phyloP scores from a whole-genome alignment of 2,888 invertebrate genomes.

The Phaedon cochleariae region DNA sequence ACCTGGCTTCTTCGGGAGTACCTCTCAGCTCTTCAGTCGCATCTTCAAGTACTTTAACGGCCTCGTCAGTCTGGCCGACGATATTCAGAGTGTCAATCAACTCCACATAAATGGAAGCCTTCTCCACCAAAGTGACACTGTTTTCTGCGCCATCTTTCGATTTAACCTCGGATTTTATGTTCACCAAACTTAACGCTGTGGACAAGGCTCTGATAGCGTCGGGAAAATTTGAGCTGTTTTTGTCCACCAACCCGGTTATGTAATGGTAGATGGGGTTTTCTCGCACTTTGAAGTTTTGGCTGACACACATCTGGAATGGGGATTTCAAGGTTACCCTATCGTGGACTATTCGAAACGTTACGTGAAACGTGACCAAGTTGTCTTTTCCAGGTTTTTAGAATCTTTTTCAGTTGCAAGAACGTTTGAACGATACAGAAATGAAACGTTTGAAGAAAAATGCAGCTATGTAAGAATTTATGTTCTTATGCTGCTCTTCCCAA shows the following conservation, averaged over 20 bases:
- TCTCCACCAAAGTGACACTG: conserved; percentile 72
- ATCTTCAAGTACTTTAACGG: conserved; percentile 80
- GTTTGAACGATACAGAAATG: too few species aligned
- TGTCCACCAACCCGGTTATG: conserved; percentile 83
- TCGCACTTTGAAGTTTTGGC: conserved; percentile 91
- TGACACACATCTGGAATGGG: conserved; percentile 70
- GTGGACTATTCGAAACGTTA: too few species aligned
- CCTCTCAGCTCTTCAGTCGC: conserved; percentile 76
- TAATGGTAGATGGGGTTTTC: conserved; percentile 92
- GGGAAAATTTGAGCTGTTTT: conserved; percentile 74
- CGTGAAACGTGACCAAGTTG: too few species aligned
- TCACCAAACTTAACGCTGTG: conserved; percentile 75
- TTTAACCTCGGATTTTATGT: conserved; percentile 62
- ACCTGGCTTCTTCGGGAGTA: conserved; percentile 84
- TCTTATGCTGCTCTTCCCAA: too few species aligned
- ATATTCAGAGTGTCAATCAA: conserved; percentile 80
- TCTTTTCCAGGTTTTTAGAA: too few species aligned
- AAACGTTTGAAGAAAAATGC: too few species aligned
- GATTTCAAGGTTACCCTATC: too few species aligned
- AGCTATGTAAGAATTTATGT: too few species aligned
- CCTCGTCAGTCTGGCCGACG: conserved; percentile 79
- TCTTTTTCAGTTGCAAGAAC: too few species aligned
- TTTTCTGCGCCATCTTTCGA: too few species aligned
- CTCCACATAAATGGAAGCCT: conserved; percentile 87
- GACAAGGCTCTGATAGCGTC: conserved; percentile 80